These are phyloP conservation scores for Apis dorsata DNA, from an alignment of 1,140 invertebrate genomes.

Conservation along the genomic window DNA sequence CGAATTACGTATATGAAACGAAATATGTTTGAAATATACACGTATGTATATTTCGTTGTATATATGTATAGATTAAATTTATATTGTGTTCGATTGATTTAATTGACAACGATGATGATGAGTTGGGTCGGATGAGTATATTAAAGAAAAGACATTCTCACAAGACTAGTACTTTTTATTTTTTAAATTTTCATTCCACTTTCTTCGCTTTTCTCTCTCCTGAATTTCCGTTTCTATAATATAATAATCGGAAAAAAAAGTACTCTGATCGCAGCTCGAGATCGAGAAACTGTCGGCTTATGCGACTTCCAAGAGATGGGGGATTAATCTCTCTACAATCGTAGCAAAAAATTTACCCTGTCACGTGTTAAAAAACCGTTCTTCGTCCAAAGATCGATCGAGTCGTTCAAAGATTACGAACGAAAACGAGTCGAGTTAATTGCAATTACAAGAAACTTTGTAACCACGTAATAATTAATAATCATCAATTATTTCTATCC, in stretches of 20 bases:
- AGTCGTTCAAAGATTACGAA: background rate
- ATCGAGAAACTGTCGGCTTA: background rate
- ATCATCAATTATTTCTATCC: too few species aligned
- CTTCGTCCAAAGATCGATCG: background rate
- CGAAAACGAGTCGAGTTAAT: background rate
- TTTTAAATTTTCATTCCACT: background rate
- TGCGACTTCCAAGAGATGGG: too few species aligned
- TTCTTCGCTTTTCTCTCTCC: background rate
- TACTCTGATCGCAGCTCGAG: background rate
- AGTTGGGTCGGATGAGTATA: background rate
- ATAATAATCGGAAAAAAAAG: background rate
- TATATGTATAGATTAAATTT: too few species aligned
- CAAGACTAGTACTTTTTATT: conserved; percentile 20
- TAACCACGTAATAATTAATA: background rate
- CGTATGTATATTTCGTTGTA: too few species aligned
- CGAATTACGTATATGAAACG: too few species aligned
- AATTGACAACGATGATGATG: background rate
- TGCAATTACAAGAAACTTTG: background rate
- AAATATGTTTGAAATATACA: too few species aligned
- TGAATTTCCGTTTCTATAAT: background rate
- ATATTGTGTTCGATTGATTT: background rate
- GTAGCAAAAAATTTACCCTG: background rate
- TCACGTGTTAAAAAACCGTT: background rate
- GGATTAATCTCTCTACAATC: background rate
- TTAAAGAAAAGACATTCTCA: background rate